phyloP scores from a whole-genome alignment of 2,797 vertebrate genomes.

The Phylloscopus collybita region DNA sequence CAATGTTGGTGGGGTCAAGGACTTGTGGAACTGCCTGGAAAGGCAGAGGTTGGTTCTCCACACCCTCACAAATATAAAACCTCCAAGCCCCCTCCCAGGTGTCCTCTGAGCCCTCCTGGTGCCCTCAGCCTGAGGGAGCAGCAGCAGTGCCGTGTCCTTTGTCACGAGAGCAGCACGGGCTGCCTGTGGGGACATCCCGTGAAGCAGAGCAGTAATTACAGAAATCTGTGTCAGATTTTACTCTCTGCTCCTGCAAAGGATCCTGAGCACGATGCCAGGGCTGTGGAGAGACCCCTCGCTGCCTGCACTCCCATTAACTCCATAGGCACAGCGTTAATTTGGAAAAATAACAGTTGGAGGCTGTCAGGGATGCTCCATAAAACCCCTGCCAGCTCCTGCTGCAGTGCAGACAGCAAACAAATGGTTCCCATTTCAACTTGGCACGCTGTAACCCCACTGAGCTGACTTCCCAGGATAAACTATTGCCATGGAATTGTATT shows the following conservation, averaged over 20 bases:
- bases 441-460: neutral
- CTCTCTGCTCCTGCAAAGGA: constrained; percentile 44
- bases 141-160: neutral
- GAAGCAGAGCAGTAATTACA: constrained; percentile 32
- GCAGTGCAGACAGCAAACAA: constrained; percentile 67
- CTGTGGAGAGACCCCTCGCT: neutral
- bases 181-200: rapidly evolving
- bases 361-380: neutral
- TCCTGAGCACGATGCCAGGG: neutral
- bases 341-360: constrained; percentile 42
- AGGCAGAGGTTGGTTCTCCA: neutral
- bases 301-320: constrained; percentile 58
- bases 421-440: constrained; percentile 55
- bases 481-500: constrained; percentile 29
- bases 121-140: neutral
- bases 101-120: neutral
- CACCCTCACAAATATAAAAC: neutral
- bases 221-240: constrained; percentile 32
- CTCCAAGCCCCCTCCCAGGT: rapidly evolving
- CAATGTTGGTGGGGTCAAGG: rapidly evolving
- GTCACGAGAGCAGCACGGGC: rapidly evolving
- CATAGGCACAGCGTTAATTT: constrained; percentile 54
- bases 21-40: too few species aligned
- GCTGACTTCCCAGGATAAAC: constrained; percentile 51
- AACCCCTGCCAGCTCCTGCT: constrained; percentile 1